Base-by-base conservation (phyloP, 1,140 invertebrate species). In the Mya arenaria region DNA sequence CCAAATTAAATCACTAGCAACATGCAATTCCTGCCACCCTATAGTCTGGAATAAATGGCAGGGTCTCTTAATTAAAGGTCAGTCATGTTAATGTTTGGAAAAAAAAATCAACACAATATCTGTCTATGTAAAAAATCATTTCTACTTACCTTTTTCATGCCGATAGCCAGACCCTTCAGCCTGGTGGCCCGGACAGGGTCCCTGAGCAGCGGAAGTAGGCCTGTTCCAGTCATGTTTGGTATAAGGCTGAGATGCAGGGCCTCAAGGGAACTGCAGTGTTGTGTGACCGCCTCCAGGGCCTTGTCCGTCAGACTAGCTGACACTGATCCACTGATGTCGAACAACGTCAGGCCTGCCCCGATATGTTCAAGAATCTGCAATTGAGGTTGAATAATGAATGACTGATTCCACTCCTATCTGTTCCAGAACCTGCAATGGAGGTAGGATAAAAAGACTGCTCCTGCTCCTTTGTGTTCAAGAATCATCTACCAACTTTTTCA, bases 251-350 rank as follows among this genome's bases (percentile, higher is more conserved):
- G 80, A 36, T 74, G 72, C 0, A 92, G 55, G 3, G 75, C 78
- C 44, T 89, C 84, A 2, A 92, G 88, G 3, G 55, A 77, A 1
- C 23, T 69, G 69, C 91, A 92, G 78, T 90, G 87, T 55, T 86
- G 82, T 15, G 84, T 60, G 4, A 92, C 80, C 17, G 87, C 72
- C 30, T 60, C 60, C 19, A 92, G 62, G 10, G 89, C 89, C 39
- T 78, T 66, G 48, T 92, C 90, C 23, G 89, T 88, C 8, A 92
- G 79, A 1, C 66, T 52, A 13, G 55, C 77, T 19, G 28, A 72
- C 1, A 85, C 62, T 34, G 87, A 82, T 2, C 90, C 90, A 86
- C 90, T 90, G 36, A 92, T 58, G 72, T 92, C 89, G 28, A 92
- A 63, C 13, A 69, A 56, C 5, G 66, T 15, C n/a, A 92, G 63